phyloP scores from a whole-genome alignment of 2,888 invertebrate genomes.

The Prosapia bicincta region DNA sequence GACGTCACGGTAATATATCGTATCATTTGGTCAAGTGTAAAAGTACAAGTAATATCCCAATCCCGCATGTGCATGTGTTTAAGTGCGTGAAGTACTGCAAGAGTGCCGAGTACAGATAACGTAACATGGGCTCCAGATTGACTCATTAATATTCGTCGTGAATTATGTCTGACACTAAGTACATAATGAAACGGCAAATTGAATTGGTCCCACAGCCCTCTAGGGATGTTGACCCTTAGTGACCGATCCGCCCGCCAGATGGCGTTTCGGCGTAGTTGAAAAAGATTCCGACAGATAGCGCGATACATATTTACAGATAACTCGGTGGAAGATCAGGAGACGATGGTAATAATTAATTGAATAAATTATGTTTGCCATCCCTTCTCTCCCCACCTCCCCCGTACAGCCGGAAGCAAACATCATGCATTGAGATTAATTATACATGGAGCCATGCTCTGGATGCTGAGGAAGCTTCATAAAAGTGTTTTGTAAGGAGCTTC shows the following conservation, averaged over 20 bases:
- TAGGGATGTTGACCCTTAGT: background rate
- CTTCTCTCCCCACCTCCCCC: background rate
- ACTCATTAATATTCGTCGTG: background rate
- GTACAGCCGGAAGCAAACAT: background rate
- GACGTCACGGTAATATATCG: too few relatives aligned
- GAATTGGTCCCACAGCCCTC: background rate
- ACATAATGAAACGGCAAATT: background rate
- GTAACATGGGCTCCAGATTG: background rate
- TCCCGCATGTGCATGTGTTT: too few relatives aligned
- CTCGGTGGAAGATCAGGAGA: background rate
- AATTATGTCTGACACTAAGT: background rate
- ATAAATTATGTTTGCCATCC: background rate
- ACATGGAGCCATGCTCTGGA: background rate
- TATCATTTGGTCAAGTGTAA: too few relatives aligned
- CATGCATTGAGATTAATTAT: background rate
- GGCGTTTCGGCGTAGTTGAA: background rate
- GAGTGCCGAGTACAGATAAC: background rate
- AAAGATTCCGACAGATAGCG: background rate
- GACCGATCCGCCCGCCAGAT: background rate
- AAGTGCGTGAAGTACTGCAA: background rate
- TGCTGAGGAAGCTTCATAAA: background rate
- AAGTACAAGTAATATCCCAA: too few relatives aligned
- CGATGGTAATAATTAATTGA: background rate
- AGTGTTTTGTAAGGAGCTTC: background rate
- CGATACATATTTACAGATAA: background rate